Evolutionary conservation across 2,113 vertebrate genomes (phyloP).

Genomic region (Engystomops pustulosus): DNA sequence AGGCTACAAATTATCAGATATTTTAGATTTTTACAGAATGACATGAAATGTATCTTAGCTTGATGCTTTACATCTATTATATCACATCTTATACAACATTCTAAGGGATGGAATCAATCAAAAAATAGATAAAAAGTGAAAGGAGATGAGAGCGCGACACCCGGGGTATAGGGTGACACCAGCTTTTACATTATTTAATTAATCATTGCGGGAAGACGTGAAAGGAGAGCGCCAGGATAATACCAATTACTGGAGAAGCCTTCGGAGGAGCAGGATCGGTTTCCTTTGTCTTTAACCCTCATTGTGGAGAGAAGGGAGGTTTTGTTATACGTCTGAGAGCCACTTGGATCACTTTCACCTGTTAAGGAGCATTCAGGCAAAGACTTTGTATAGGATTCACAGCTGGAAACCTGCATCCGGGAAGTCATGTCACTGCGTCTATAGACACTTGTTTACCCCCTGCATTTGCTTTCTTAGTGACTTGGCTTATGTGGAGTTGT

Average conservation of each 20-base stretch:
- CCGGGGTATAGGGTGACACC: conserved; percentile 22
- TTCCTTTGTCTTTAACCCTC: conserved; percentile 41
- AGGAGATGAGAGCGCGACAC: conserved; percentile 18
- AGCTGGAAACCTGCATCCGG: conserved; percentile 41
- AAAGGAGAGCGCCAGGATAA: background rate
- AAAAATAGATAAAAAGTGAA: background rate
- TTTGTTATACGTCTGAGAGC: background rate
- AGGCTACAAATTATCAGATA: background rate
- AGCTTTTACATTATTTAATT: conserved; percentile 35
- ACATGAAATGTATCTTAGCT: background rate
- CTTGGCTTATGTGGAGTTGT: background rate
- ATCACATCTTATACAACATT: background rate
- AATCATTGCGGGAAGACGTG: conserved; percentile 25
- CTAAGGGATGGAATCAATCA: background rate
- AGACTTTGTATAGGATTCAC: conserved; percentile 45
- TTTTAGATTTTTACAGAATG: background rate
- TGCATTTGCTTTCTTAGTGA: background rate
- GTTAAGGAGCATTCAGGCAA: conserved; percentile 57
- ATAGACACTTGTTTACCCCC: conserved; percentile 34
- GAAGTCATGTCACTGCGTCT: conserved; percentile 44
- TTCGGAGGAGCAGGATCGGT: background rate
- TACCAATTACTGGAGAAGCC: conserved; percentile 25
- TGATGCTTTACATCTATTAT: background rate
- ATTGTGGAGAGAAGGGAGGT: conserved; percentile 39
- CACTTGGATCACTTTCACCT: background rate